phyloP scores from a whole-genome alignment of 2,888 invertebrate species.

The Sceliomorpha sp. region DNA sequence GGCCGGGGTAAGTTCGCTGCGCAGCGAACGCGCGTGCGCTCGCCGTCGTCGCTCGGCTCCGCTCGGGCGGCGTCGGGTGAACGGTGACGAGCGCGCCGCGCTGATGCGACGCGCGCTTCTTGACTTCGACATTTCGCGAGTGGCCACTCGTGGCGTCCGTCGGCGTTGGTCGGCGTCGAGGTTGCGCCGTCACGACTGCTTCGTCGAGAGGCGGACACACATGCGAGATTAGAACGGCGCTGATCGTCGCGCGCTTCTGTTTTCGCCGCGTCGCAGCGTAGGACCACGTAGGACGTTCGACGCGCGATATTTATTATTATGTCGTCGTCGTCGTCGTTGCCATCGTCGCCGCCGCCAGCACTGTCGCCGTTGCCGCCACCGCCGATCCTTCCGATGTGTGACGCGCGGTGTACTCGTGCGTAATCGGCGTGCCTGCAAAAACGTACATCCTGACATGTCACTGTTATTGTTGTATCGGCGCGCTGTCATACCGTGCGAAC shows the following conservation, averaged over 20 bases:
- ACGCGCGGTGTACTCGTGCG: no score
- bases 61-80: no score
- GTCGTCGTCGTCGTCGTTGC: no score
- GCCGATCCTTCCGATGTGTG: no score
- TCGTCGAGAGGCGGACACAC: slow-evolving; percentile 11
- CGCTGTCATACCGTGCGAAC: slow-evolving; percentile 44
- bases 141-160: slow-evolving; percentile 53
- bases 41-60: slow-evolving; percentile 37
- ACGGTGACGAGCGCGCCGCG: slow-evolving; percentile 48
- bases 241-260: neutral
- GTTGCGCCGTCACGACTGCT: slow-evolving; percentile 33
- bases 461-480: slow-evolving; percentile 25
- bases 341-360: no score
- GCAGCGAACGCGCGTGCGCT: slow-evolving; percentile 30
- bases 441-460: slow-evolving; percentile 30
- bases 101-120: slow-evolving; percentile 51
- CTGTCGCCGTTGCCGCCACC: no score
- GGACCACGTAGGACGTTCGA: no score
- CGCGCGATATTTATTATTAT: no score
- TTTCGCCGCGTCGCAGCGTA: neutral
- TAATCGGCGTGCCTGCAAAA: slow-evolving; percentile 14
- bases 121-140: slow-evolving; percentile 51
- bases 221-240: neutral
- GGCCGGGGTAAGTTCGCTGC: no score
- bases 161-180: slow-evolving; percentile 44